Evolutionary conservation across 2,888 invertebrate genomes (phyloP).

Genomic region (Ethmia dodecea): DNA sequence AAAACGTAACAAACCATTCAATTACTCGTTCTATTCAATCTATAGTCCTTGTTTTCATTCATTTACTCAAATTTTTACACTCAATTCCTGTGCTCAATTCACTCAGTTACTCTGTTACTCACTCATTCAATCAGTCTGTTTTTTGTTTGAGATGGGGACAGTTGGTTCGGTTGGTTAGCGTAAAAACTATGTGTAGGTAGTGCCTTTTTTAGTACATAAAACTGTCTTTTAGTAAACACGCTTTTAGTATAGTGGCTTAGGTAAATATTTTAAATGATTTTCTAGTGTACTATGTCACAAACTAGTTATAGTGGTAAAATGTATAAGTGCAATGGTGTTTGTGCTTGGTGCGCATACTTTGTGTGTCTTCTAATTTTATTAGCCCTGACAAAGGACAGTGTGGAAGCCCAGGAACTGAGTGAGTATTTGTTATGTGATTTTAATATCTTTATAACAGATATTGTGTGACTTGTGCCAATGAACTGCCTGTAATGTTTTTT

Average conservation of each 20-base stretch:
- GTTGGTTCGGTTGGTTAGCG: background rate
- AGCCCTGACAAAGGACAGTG: constrained; percentile 57
- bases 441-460: no score
- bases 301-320: constrained; percentile 1
- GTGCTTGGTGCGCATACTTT: constrained; percentile 1
- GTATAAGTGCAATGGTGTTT: constrained; percentile 1
- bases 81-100: no score
- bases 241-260: constrained; percentile 3
- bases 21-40: no score
- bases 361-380: constrained; percentile 54
- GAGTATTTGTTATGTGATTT: no score
- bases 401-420: constrained; percentile 53
- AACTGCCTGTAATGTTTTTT: no score
- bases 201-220: constrained; percentile 35
- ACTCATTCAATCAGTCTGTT: background rate
- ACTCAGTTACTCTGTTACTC: no score
- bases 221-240: constrained; percentile 22
- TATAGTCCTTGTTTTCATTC: no score
- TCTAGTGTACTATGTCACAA: constrained; percentile 5
- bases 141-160: background rate
- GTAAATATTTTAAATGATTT: constrained; percentile 10
- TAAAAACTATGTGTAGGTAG: constrained; percentile 37
- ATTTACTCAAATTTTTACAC: no score
- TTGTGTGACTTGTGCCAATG: no score
- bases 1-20: no score